Conservation (phyloP, 2,888 invertebrate species). For the Pelosia muscerda region DNA sequence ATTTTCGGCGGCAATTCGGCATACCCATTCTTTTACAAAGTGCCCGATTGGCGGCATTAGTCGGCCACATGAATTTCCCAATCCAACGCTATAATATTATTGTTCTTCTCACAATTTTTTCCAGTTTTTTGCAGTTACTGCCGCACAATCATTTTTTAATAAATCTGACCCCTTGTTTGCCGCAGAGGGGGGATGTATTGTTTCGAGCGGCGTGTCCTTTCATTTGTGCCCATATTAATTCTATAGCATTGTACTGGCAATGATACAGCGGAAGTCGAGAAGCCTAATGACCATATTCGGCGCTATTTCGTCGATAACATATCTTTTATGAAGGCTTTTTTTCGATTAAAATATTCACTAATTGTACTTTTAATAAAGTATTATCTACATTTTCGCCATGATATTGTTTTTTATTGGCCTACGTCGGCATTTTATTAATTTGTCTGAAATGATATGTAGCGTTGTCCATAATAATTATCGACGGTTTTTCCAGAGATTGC, state of each 20-base stretch:
- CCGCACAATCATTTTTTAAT: slow-evolving; percentile 7
- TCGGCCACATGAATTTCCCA: slow-evolving; percentile 1
- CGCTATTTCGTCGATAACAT: slow-evolving; percentile 1
- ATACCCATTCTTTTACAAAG: no score
- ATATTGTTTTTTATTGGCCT: no score
- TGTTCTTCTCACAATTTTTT: neutral
- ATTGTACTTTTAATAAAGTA: no score
- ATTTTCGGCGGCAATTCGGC: no score
- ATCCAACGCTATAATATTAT: neutral
- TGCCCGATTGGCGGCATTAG: no score
- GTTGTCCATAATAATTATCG: no score
- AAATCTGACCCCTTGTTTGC: slow-evolving; percentile 7
- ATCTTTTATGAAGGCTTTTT: no score
- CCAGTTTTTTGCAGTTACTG: neutral
- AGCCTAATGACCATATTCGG: slow-evolving; percentile 5
- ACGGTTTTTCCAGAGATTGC: no score
- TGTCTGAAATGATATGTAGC: no score
- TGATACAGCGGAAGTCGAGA: neutral
- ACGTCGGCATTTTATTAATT: no score
- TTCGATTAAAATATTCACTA: no score
- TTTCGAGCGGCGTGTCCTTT: neutral
- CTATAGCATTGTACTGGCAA: neutral
- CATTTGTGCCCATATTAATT: neutral
- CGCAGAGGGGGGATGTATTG: slow-evolving; percentile 3
- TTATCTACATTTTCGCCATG: no score